A percentile compares a stretch with the other conserved stretches of the same genome.
These are phyloP conservation scores for Phalacrocorax brasilianus DNA, from an alignment of 2,113 vertebrate species.

Conservation along the genomic window DNA sequence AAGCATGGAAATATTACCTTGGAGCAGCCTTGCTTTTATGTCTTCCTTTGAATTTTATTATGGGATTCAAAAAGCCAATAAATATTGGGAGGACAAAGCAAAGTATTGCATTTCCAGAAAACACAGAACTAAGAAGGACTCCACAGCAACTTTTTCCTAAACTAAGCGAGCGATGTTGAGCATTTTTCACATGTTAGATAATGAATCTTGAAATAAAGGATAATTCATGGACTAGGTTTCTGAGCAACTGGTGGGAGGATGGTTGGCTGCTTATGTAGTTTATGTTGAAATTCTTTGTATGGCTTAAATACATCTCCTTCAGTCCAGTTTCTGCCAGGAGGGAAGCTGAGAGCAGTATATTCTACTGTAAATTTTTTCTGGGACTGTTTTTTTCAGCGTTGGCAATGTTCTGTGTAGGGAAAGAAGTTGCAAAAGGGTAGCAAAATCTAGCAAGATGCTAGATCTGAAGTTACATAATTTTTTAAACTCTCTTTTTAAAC, in stretches of 20 bases:
- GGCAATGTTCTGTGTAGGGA: neutral
- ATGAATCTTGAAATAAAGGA: neutral
- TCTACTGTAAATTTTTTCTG: neutral
- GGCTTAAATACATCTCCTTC: neutral
- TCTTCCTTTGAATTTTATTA: neutral
- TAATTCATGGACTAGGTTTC: neutral
- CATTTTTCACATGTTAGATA: neutral
- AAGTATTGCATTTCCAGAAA: neutral
- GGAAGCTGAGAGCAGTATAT: neutral
- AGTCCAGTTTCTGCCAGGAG: neutral
- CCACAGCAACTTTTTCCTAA: neutral
- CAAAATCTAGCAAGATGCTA: neutral
- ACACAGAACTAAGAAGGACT: neutral
- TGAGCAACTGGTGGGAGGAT: neutral
- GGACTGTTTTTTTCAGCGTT: neutral
- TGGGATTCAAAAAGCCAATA: neutral
- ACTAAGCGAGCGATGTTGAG: neutral
- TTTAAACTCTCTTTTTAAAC: neutral
- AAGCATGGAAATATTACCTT: neutral
- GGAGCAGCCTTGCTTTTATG: neutral
- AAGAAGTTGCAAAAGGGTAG: neutral
- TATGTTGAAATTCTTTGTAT: conserved; percentile 12
- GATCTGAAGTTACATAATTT: neutral
- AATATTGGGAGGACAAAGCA: neutral
- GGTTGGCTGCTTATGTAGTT: neutral